Conservation (phyloP, 1,140 invertebrate genomes). For the Pogonomyrmex californicus region DNA sequence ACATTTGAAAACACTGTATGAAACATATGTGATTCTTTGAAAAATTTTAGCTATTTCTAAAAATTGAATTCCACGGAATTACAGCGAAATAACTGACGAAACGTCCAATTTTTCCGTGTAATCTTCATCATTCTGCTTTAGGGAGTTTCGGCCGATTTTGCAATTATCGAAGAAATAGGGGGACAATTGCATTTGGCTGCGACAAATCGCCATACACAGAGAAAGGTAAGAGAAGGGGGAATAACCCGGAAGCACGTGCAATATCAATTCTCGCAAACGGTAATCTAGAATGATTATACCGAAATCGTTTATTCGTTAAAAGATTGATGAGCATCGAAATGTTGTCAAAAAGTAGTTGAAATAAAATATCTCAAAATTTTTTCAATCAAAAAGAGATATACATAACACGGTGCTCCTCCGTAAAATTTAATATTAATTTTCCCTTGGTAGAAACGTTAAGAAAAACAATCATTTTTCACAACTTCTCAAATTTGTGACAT, state of each 20-base stretch:
- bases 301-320: constrained; percentile 65
- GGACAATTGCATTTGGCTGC: constrained; percentile 76
- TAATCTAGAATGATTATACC: constrained; percentile 61
- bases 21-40: neutral
- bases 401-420: neutral
- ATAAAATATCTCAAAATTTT: neutral
- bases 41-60: neutral
- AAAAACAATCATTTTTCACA: constrained; percentile 24
- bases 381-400: neutral
- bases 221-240: constrained; percentile 57
- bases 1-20: neutral
- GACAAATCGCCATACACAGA: constrained; percentile 69
- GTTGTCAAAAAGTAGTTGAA: constrained; percentile 24
- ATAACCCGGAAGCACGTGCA: constrained; percentile 70
- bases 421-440: constrained; percentile 20
- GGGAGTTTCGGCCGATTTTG: constrained; percentile 71
- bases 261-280: constrained; percentile 71
- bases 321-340: constrained; percentile 57
- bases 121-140: constrained; percentile 36
- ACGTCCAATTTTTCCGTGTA: constrained; percentile 26
- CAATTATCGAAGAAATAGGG: constrained; percentile 77
- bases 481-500: neutral
- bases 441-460: neutral
- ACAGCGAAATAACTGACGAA: constrained; percentile 20
- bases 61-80: constrained; percentile 33